Base-by-base conservation (phyloP, 2,888 invertebrate species). In the Didymodactylos carnosus region DNA sequence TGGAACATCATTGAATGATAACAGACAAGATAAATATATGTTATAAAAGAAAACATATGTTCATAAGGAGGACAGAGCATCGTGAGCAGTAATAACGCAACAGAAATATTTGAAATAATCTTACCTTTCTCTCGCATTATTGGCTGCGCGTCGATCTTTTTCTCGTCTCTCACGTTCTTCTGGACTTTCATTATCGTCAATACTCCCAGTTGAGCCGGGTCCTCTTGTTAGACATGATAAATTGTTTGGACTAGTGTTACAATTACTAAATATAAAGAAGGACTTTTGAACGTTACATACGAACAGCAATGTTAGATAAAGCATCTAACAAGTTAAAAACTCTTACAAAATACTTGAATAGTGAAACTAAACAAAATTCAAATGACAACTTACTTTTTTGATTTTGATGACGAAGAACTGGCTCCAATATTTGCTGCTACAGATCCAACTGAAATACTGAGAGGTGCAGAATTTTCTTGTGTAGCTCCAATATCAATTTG, bases 141-240 rank as follows among this genome's bases (percentile, higher is more conserved):
- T 98, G 76, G 97, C 95, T 84, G 94, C 94, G 82, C 97, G 87
- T 83, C 97, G 87, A 85, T 95, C 92, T 86, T 91, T 90, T 86
- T 98, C 97, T 79, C 74, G 51, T 13, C 46, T 39, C 23, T 74
- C 74, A 23, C 74, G 74, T 46, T 74, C 74, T 35, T 74, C 74
- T 19, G 74, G 74, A 13, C 71, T 74, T 71, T 74, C 74, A 27
- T 70, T 35, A 19, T 39, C 25, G 6, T 74, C 74, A 29, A 62
- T 62, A 62, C 62, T 62, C 29, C 62, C 62, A n/a, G 29, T 35
- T 19, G 62, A 62, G n/a, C 62, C 62, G 35, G 62, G 62, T 35
- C 62, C 62, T 35, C 62, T 35, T 11, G 35, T 29, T 35, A 62
- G 29, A 35, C 62, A 62, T n/a, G 62, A 62, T 35, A 62, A 35